These are phyloP conservation scores for Dendronephthya gigantea DNA, from an alignment of 64 coral and sea anemone species.

Conservation along the genomic window DNA sequence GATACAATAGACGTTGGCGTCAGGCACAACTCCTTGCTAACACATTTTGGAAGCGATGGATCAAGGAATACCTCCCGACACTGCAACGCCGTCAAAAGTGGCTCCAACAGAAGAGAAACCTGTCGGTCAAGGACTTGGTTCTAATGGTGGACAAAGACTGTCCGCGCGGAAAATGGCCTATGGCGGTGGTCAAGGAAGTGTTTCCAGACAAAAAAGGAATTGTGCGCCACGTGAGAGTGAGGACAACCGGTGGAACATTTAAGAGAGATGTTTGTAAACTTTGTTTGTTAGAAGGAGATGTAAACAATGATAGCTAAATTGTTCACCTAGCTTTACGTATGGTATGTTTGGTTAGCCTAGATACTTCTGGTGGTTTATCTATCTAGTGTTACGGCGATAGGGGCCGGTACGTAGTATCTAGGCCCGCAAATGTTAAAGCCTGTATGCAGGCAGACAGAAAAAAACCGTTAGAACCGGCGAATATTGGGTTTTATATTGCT, in stretches of 20 bases:
- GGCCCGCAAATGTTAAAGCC: neutral
- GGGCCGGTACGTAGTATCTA: neutral
- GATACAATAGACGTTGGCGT: neutral
- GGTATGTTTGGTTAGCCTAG: no score
- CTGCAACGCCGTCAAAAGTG: slow-evolving; percentile 34
- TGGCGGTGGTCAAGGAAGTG: slow-evolving; percentile 11
- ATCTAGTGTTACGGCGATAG: no score
- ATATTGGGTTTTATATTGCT: neutral
- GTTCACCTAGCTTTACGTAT: no score
- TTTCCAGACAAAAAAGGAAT: slow-evolving; percentile 19
- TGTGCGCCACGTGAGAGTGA: slow-evolving; percentile 30
- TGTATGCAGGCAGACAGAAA: neutral
- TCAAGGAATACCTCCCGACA: slow-evolving; percentile 28
- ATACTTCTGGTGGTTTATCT: no score
- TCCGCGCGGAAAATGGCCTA: slow-evolving; percentile 39
- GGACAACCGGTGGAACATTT: neutral
- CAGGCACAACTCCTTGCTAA: slow-evolving; percentile 25
- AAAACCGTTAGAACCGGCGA: neutral
- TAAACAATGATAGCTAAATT: no score
- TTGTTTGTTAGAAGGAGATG: neutral
- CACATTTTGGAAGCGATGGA: no score
- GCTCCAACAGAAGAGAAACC: neutral
- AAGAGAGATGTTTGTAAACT: slow-evolving; percentile 39
- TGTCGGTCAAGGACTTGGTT: slow-evolving; percentile 21
- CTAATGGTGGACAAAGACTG: slow-evolving; percentile 22